Evolutionary conservation across 2,797 vertebrate species (phyloP), one percentile per base, ranked within the genome.

Genomic region (Tokudaia tokunoshimensis): DNA sequence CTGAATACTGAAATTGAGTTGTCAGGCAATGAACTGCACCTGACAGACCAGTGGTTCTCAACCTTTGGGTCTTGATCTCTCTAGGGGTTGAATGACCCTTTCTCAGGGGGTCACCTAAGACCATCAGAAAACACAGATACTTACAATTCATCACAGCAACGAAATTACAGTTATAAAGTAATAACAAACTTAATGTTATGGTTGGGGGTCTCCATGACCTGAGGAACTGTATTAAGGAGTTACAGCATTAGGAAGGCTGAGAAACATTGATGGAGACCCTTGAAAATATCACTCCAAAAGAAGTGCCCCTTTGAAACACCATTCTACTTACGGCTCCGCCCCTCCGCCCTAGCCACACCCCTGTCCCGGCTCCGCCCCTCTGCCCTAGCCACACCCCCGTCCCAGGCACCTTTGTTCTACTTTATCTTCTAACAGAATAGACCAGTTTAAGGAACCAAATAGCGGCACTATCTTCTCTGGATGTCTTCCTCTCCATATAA

Each of bases 301-400:
- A 52, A 2, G 59, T 2, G 10, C 50, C 29, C 22, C n/a, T 41
- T 63, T 37, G 24, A 7, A 11, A 67, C 78, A 63, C 34, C 17
- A 12, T 9, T 22, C 15, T 15, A 9, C 50, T 72, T 72, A 29
- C 1, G 29, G 63, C 63, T 11, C 61, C 61, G 9, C 24, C 10
- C 61, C 47, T 41, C 44, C 10, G 13, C 41, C 41, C 41, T 41
- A 41, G 41, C 41, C 41, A 41, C 41, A 41, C 41, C 41, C 41
- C 41, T 41, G 41, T 41, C 41, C 59, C 12, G 13, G 20, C 41
- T 29, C 41, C 0, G 0, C 34, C 22, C 1, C 9, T 10, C 14
- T 7, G 0, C 29, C 4, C 65, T 12, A 19, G 5, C 31, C 31
- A 20, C 44, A 47, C 29, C 41, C 22, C 37, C 0, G 0, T 22